Evolutionary conservation across 2,888 invertebrate genomes (phyloP), one percentile per base, ranked within the genome.

Genomic region (Patella pellucida): DNA sequence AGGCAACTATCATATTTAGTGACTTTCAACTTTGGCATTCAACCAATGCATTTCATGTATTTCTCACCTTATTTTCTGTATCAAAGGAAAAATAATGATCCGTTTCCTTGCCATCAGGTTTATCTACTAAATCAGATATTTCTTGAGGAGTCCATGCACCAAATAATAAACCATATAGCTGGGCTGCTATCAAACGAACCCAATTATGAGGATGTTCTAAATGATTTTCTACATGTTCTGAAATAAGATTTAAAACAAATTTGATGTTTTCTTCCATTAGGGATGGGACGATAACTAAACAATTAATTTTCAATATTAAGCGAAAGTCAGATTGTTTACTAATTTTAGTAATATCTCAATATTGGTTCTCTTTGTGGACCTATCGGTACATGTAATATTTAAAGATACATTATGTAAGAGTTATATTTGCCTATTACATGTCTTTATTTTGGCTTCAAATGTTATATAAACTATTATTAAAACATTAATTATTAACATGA

Each of bases 131-230:
- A 23, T 83, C 76, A 31, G 93, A 93, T 69, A 96, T 91, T 77
- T 94, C 93, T 1, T 93, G 93, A 12, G 93, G 91, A 85, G 95
- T 93, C 70, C 94, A 93, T 0, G 93, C 91, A 0, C 93, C 92
- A 74, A 97, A 91, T 72, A 97, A 92, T 70, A 94, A 93, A 0
- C 95, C 95, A 68, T 97, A 91, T 79, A 96, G 93, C 89, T 96
- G 95, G 0, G 94, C 93, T 0, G 96, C 93, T 76, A 94, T 93
- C 69, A 96, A 92, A 74, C 97, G 93, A 0, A 97, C 96, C 97
- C 97, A 97, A 52, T 94, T 93, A 88, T 97, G 97, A 16, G 96
- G 95, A 90, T 97, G 94, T 0, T 93, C 94, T 19, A 97, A 89
- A 68, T 96, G 93, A 14, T 71, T 71, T 76, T 85, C 81, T 5